Conservation (phyloP, 2,888 invertebrate genomes). For the Periphyllus acericola region DNA sequence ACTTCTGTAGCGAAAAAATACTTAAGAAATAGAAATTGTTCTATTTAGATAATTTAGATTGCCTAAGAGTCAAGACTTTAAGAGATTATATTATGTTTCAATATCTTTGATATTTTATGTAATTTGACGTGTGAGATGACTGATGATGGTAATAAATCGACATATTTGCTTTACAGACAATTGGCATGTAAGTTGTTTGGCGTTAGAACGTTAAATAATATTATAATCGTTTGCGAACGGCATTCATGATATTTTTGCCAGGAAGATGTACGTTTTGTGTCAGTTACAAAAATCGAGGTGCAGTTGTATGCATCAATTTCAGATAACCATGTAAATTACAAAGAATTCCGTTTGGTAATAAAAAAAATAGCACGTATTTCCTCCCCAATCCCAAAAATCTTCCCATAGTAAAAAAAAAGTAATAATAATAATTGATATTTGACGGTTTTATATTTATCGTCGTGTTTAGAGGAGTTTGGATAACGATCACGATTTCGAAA, state of each 20-base stretch:
- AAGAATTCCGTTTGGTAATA: not conserved
- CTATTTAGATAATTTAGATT: too few species aligned
- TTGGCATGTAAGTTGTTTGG: not conserved
- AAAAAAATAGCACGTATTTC: conserved; percentile 8
- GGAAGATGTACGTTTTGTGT: not conserved
- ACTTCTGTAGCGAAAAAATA: too few species aligned
- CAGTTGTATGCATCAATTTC: not conserved
- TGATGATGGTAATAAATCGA: too few species aligned
- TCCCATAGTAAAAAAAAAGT: not conserved
- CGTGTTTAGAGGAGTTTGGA: not conserved
- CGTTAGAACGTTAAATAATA: too few species aligned
- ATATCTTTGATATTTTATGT: too few species aligned
- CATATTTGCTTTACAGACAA: not conserved
- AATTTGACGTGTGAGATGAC: too few species aligned
- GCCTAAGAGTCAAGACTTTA: too few species aligned
- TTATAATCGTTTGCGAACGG: too few species aligned
- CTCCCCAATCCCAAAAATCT: not conserved
- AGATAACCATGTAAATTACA: not conserved
- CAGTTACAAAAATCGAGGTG: not conserved
- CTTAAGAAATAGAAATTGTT: too few species aligned
- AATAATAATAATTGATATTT: conserved; percentile 13
- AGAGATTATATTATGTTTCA: too few species aligned
- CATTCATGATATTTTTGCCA: not conserved
- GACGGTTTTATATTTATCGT: conserved; percentile 37
- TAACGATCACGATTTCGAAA: conserved; percentile 45